phyloP scores from a whole-genome alignment of 2,888 invertebrate genomes.

The Parasteatoda lunata region DNA sequence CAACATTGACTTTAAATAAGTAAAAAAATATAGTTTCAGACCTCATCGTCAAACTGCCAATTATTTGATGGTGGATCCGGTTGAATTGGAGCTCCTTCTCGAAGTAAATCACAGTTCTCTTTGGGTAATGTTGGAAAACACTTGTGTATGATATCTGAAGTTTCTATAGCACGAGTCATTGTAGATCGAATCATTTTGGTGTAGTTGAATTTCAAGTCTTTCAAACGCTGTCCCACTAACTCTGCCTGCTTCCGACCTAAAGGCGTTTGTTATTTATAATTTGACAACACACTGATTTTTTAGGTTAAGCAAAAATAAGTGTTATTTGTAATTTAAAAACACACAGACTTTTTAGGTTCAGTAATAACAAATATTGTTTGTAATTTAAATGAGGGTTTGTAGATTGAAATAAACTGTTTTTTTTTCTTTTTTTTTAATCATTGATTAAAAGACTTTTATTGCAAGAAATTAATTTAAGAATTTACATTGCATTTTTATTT shows the following conservation, averaged over 20 bases:
- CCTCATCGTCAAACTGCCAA: slow-evolving; percentile 89
- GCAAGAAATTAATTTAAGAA: too few species aligned
- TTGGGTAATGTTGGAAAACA: slow-evolving; percentile 79
- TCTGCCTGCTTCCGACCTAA: slow-evolving; percentile 89
- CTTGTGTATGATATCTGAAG: slow-evolving; percentile 86
- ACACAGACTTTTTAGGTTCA: background rate
- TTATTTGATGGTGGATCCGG: slow-evolving; percentile 92
- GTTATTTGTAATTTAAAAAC: background rate
- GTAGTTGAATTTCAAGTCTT: slow-evolving; percentile 85
- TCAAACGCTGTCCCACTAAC: slow-evolving; percentile 85
- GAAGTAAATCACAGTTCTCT: slow-evolving; percentile 83
- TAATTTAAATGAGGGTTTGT: too few species aligned
- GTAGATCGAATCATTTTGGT: slow-evolving; percentile 88
- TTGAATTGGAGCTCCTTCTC: slow-evolving; percentile 95
- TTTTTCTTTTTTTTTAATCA: too few species aligned
- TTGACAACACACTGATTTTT: background rate
- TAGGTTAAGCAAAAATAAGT: background rate
- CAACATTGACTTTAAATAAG: too few species aligned
- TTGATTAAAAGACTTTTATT: too few species aligned
- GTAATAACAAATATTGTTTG: background rate
- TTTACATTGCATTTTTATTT: too few species aligned
- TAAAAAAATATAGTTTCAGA: slow-evolving; percentile 74
- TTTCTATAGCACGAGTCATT: slow-evolving; percentile 94
- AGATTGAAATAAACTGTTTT: background rate
- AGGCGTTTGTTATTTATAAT: background rate